Conservation (phyloP, 2,113 vertebrate species). For the Scytalopus superciliaris region DNA sequence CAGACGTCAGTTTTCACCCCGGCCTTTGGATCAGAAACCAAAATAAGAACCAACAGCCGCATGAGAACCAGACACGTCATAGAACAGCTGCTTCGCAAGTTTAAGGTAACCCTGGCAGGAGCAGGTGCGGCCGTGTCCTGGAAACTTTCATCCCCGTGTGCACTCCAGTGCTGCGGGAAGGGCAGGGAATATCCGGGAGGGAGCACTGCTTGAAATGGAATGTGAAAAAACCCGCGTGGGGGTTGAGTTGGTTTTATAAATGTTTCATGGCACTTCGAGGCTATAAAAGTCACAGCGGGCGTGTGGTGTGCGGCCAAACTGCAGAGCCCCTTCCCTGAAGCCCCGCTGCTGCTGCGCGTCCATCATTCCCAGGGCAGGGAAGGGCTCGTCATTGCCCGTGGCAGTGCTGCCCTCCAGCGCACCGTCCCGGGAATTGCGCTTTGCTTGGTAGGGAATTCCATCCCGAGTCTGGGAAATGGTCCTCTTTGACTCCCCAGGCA, state of each 20-base stretch:
- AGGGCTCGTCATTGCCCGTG: rapidly evolving
- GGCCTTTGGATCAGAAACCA: constrained; percentile 85
- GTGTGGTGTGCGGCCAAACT: rapidly evolving
- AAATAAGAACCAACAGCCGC: constrained; percentile 84
- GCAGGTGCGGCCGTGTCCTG: rapidly evolving
- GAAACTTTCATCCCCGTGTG: rapidly evolving
- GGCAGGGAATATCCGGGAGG: too few relatives aligned
- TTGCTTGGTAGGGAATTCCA: rapidly evolving
- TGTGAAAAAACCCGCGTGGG: rapidly evolving
- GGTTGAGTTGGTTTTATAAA: neutral
- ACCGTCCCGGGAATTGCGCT: rapidly evolving
- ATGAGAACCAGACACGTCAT: constrained; percentile 91
- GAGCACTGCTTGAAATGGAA: rapidly evolving
- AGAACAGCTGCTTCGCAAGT: constrained; percentile 87
- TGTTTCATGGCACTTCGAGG: rapidly evolving
- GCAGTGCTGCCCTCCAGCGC: neutral
- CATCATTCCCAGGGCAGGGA: neutral
- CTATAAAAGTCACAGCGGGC: rapidly evolving
- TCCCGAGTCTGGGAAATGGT: rapidly evolving
- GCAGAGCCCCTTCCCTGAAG: rapidly evolving
- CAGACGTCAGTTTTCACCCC: constrained; percentile 94
- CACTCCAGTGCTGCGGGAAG: rapidly evolving
- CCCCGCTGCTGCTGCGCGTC: too few relatives aligned
- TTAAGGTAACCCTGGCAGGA: constrained; percentile 80
- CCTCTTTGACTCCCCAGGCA: too few relatives aligned